Evolutionary conservation across 1,140 invertebrate genomes (phyloP), one percentile per base, ranked within the genome.

Genomic region (Planococcus citri): DNA sequence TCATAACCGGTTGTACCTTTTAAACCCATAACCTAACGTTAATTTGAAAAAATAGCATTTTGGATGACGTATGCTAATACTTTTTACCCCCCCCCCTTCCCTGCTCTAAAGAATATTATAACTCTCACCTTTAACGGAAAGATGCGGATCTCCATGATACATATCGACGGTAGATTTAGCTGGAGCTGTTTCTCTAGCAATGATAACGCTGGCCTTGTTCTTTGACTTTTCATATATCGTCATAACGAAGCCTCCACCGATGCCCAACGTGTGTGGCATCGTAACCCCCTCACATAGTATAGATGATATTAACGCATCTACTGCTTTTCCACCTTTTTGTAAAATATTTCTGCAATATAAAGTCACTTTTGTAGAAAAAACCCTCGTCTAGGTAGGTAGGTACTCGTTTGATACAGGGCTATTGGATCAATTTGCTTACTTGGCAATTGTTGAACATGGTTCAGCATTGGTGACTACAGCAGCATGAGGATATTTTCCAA

Each of bases 221-320:
- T 71, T 81, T 70, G 72, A 76, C 73, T 77, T 80, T 69, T 87
- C 82, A 77, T 91, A 94, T 70, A 91, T 83, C 0, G 86, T 88
- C 83, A 90, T 85, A 10, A 93, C 76, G 75, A 89, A 88, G 38
- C 91, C 91, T 68, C 92, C 92, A 24, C 92, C 92, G 9, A 94
- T 72, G 0, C 92, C 93, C 78, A 87, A 87, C 70, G 85, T 88
- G 74, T 94, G 88, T 4, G 87, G 80, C 74, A 92, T 88, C 2
- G 91, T 82, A 0, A 94, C 84, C 0, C 91, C 90, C 75, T 91
- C 86, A 76, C 92, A 95, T n/a, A 95, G 82, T 58, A 91, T 76
- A 0, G 87, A 78, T 0, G 88, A 87, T 57, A 95, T 88, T 0
- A 89, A 87, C 1, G 90, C 88, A 80, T 95, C 92, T 0, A 91